Base-by-base conservation (phyloP, 2,113 vertebrate species). In the Elaphurus davidianus region DNA sequence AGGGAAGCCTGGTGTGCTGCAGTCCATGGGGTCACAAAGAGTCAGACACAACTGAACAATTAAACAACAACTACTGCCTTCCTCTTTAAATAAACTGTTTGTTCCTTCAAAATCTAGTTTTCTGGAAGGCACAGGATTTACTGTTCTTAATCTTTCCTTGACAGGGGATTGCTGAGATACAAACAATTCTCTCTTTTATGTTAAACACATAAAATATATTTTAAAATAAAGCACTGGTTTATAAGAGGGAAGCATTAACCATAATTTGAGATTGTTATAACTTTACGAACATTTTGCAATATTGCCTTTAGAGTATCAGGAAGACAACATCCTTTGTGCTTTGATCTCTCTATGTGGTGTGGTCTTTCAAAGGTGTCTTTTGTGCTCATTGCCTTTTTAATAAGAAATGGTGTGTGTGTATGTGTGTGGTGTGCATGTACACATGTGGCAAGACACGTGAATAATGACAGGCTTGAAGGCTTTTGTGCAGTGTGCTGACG, bases 191-290 rank as follows among this genome's bases (percentile, higher is more conserved):
- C 83, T 57, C 13, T 85, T 45, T 79, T 50, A n/a, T 50, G 15
- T 10, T 83, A 54, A 83, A 83, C 28, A 23, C 55, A 87, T 52
- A 54, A 52, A 76, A 40, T 17, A 33, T 45, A 87, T 36, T 74
- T 76, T 43, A 45, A 92, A 95, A 74, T 60, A 62, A 96, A 94
- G n/a, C 67, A 57, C 30, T 78, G 7, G 2, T 90, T 54, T 89
- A 94, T 40, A 3, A 30, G 59, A 25, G 27, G 52, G n/a, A 36
- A 64, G 59, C 5, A 19, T 43, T 33, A 54, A 19, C 14, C 4
- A 36, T 74, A 76, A 85, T 79, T 50, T 94, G 40, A 5, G 7
- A 55, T 94, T 79, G 85, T 28, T 86, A 2, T 55, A 88, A 40
- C 30, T 88, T 59, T 84, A 50, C 16, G 33, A 71, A 82, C 3